A percentile compares a stretch with the other conserved stretches of the same genome.
Conservation (phyloP, 2,888 invertebrate species). For the Agonopterix arenella region DNA sequence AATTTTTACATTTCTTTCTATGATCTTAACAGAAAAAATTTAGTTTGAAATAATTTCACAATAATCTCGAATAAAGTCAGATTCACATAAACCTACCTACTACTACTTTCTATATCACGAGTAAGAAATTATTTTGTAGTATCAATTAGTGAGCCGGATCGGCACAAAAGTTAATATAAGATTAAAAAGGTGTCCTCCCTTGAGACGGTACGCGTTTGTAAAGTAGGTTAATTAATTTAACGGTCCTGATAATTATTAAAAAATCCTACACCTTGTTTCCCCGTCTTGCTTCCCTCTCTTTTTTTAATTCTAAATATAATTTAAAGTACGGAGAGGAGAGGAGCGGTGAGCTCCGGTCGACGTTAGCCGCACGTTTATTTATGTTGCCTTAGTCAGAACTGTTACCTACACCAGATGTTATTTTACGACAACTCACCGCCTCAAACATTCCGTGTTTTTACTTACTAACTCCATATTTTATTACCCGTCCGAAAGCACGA, state of each 20-base stretch:
- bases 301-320: constrained; percentile 18
- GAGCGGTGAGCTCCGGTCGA: constrained; percentile 30
- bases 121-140: too few relatives aligned
- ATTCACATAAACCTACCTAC: too few relatives aligned
- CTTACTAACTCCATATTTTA: constrained; percentile 11
- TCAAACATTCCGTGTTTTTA: constrained; percentile 48
- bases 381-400: constrained; percentile 68
- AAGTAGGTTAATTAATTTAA: neutral
- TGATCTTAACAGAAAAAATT: too few relatives aligned
- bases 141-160: too few relatives aligned
- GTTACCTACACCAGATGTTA: constrained; percentile 71
- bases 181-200: too few relatives aligned
- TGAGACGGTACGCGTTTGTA: too few relatives aligned
- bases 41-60: too few relatives aligned
- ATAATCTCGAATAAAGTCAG: too few relatives aligned
- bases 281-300: neutral
- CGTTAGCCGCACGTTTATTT: constrained; percentile 64
- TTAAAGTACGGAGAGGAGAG: constrained; percentile 2
- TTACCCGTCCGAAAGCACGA: constrained; percentile 9
- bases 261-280: neutral
- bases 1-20: too few relatives aligned
- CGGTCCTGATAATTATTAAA: neutral
- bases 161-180: too few relatives aligned
- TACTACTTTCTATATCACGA: too few relatives aligned
- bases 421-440: constrained; percentile 62